Conservation (phyloP, 2,113 vertebrate genomes). For the Salvelinus sp. region DNA sequence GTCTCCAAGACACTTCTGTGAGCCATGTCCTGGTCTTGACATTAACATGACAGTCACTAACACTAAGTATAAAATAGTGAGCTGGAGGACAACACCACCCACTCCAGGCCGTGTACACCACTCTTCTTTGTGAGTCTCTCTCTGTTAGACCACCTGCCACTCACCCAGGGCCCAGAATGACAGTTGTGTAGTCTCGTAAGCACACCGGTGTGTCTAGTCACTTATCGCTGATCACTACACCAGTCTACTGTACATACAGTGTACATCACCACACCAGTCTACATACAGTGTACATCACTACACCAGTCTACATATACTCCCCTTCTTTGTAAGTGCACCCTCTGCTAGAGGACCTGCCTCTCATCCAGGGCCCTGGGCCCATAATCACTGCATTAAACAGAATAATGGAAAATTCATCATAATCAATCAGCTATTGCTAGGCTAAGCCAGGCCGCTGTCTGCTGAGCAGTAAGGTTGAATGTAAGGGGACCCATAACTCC, state of each 20-base stretch:
- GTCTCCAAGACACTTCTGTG: too few species aligned
- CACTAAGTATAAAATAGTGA: too few species aligned
- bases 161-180: too few species aligned
- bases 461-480: constrained; percentile 33
- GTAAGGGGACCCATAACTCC: constrained; percentile 24
- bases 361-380: constrained; percentile 27
- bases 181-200: background rate
- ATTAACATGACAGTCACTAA: too few species aligned
- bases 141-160: too few species aligned
- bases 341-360: background rate
- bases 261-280: constrained; percentile 9
- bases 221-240: too few species aligned
- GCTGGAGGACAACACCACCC: too few species aligned
- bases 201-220: constrained; percentile 2
- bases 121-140: too few species aligned
- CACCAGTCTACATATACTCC: background rate
- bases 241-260: too few species aligned
- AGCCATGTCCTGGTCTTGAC: too few species aligned
- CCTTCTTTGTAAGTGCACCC: background rate
- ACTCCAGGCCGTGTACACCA: too few species aligned
- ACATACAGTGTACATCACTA: constrained; percentile 23
- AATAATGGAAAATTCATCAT: constrained; percentile 64
- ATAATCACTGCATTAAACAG: constrained; percentile 46
- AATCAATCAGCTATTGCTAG: constrained; percentile 38
- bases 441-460: constrained; percentile 39